A percentile compares a stretch with the other conserved stretches of the same genome.
Evolutionary conservation across 2,797 vertebrate genomes (phyloP).

Genomic region (Amniataba percoides): DNA sequence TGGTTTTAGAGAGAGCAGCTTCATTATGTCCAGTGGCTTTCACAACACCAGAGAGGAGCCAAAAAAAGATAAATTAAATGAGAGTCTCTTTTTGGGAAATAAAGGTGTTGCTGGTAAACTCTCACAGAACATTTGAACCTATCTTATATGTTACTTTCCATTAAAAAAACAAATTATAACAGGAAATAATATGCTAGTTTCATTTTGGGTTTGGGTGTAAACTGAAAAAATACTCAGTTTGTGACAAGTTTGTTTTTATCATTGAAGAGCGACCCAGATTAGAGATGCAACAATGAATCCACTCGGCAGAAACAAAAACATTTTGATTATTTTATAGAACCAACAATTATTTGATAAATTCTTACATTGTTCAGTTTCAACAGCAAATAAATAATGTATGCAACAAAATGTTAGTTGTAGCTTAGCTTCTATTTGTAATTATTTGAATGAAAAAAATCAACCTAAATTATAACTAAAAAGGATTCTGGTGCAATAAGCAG

Average conservation of each 20-base stretch:
- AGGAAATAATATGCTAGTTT: neutral
- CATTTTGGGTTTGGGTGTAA: neutral
- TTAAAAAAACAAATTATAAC: neutral
- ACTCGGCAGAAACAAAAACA: neutral
- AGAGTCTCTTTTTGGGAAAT: neutral
- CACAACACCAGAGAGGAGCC: conserved; percentile 9
- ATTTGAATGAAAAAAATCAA: neutral
- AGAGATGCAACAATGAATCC: neutral
- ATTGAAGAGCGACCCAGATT: neutral
- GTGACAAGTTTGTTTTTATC: neutral
- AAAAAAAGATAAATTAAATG: conserved; percentile 1
- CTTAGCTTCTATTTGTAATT: neutral
- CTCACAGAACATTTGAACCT: conserved; percentile 9
- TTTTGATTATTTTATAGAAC: neutral
- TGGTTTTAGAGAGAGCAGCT: conserved; percentile 25
- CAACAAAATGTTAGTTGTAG: neutral
- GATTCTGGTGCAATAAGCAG: conserved; percentile 4
- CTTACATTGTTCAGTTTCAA: too few species aligned
- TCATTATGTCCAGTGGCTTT: conserved; percentile 42
- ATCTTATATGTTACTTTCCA: conserved; percentile 6
- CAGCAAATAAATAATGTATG: neutral
- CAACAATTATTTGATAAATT: neutral
- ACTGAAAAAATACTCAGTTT: neutral
- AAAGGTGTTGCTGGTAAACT: neutral
- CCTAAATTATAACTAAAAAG: neutral